Base-by-base conservation (phyloP, 2,797 vertebrate genomes). In the Manis javanica region DNA sequence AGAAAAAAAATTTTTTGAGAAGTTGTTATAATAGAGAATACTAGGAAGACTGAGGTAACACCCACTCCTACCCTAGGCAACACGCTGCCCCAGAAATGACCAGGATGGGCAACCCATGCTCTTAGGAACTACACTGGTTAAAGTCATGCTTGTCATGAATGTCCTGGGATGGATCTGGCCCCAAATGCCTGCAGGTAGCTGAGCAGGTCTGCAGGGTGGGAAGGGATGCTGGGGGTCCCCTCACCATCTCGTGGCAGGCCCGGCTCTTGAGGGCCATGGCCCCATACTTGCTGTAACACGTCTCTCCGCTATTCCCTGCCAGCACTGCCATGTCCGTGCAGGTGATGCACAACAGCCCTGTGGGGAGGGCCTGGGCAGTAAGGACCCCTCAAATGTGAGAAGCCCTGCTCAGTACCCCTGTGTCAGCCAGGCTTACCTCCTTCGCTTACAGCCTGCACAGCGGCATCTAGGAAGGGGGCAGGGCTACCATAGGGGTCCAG, bases 221-320 rank as follows among this genome's bases (percentile, higher is more conserved):
- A 59, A 39, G 26, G 24, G 14, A 7, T 19, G 5, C 9, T 21
- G 37, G 42, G 42, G 14, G 26, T 0, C 0, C 18, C 19, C 99
- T 99, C 97, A 99, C 99, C 99, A 99, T 99, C 98, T 99, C 99
- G 1, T 99, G 99, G 95, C 99, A 99, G 98, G 99, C 99, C 72
- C 98, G 99, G 97, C 99, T 98, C 98, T 99, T 99, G 97, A 99
- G 98, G 91, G 99, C 99, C 97, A 99, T 96, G 0, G 99, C 99
- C 2, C 99, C 99, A 0, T 99, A 99, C 97, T 99, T 99, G 98
- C 99, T 99, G 98, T 99, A 99, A 95, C 99, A 99, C 0, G 99
- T 99, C 98, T 99, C 99, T 0, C 99, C 98, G 0, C 98, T 99
- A 98, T 99, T 99, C 57, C 99, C 99, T 0, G 99, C 99, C 99